phyloP scores from a whole-genome alignment of 2,113 vertebrate species.

The Antechinus stuartii region DNA sequence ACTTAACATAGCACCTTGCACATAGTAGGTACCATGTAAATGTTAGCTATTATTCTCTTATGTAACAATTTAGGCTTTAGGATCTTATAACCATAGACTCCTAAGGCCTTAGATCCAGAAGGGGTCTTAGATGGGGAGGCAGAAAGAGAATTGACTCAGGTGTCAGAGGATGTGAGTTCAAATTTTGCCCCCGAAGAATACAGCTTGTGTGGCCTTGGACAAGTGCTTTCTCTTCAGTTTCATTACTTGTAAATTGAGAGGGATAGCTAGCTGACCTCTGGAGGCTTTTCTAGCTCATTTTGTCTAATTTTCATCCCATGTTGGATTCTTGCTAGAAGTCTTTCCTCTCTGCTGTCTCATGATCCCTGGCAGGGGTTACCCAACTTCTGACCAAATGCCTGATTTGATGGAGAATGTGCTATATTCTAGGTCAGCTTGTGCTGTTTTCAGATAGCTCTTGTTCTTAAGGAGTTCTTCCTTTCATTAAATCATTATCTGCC shows the following conservation, averaged over 20 bases:
- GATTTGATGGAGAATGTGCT: not conserved
- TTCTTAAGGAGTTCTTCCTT: not conserved
- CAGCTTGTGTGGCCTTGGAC: not conserved
- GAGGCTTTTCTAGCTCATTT: not conserved
- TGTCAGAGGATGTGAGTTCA: not conserved
- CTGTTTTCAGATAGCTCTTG: not conserved
- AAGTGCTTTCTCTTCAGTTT: not conserved
- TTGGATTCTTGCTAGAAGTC: not conserved
- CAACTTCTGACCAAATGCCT: not conserved
- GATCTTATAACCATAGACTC: not conserved
- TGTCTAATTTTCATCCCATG: not conserved
- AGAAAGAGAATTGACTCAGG: not conserved
- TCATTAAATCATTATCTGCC: not conserved
- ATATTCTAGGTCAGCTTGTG: not conserved
- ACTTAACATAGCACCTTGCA: too few species aligned
- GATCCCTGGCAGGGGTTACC: not conserved
- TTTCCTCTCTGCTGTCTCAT: not conserved
- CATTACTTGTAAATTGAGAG: not conserved
- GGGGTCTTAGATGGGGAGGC: not conserved
- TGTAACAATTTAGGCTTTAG: not conserved
- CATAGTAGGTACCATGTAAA: too few species aligned
- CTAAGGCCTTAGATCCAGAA: not conserved
- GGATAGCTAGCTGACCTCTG: too few species aligned
- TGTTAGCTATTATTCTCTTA: too few species aligned
- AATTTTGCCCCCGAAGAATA: not conserved